Conservation (phyloP, 2,888 invertebrate species). For the Dryadula phaetusa region DNA sequence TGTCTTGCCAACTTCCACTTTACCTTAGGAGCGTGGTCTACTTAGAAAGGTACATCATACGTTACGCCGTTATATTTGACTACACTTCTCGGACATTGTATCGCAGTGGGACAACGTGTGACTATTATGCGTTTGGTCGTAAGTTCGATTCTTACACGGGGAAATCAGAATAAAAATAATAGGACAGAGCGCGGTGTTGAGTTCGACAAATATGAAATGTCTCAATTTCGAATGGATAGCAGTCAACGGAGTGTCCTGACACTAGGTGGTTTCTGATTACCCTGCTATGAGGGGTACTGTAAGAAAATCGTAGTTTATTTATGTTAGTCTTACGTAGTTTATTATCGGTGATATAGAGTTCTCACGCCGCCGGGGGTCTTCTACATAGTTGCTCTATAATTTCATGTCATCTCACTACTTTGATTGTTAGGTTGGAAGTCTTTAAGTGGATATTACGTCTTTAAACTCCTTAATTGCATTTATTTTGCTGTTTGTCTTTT, state of each 20-base stretch:
- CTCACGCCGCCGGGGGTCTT: slow-evolving; percentile 19
- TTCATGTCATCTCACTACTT: neutral
- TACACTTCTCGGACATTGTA: too few species aligned
- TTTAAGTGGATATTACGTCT: neutral
- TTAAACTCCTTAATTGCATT: neutral
- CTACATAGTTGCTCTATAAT: neutral
- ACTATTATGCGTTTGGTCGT: too few species aligned
- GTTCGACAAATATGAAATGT: too few species aligned
- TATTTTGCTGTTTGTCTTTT: neutral
- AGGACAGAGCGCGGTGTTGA: too few species aligned
- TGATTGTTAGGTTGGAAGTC: neutral
- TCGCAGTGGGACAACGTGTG: too few species aligned
- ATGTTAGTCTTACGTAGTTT: too few species aligned
- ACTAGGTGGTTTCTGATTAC: too few species aligned
- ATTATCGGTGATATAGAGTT: slow-evolving; percentile 23
- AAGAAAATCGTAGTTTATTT: slow-evolving; percentile 27
- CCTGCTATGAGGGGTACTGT: too few species aligned
- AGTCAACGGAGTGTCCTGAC: too few species aligned
- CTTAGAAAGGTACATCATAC: slow-evolving; percentile 31
- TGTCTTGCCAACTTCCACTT: slow-evolving; percentile 22
- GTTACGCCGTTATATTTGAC: slow-evolving; percentile 27
- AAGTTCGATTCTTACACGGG: too few species aligned
- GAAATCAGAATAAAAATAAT: too few species aligned
- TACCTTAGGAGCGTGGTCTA: slow-evolving; percentile 30
- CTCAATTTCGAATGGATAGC: too few species aligned